Conservation (phyloP, 2,113 vertebrate species). For the Chamaea fasciata region DNA sequence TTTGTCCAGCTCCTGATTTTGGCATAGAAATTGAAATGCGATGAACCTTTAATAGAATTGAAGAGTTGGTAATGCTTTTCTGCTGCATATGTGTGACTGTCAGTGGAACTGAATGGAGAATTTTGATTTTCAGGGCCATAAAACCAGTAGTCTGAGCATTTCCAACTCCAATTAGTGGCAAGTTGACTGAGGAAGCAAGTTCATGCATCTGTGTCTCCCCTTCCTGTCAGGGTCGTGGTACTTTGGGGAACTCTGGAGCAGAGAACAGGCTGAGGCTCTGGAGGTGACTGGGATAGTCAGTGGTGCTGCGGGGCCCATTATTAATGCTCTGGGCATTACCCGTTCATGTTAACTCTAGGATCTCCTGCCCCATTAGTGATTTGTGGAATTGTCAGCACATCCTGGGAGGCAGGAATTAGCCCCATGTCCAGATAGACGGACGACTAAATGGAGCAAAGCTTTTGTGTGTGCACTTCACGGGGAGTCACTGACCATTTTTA, state of each 20-base stretch:
- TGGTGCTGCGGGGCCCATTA: neutral
- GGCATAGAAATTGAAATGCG: neutral
- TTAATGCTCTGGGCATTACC: neutral
- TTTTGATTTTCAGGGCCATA: neutral
- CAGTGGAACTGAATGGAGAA: neutral
- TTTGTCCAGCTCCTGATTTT: neutral
- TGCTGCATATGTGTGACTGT: accelerated
- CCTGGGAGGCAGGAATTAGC: neutral
- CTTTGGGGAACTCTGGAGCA: neutral
- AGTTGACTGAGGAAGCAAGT: neutral
- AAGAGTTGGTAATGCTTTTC: neutral
- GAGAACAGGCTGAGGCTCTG: neutral
- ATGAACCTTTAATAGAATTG: neutral
- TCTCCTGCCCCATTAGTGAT: neutral
- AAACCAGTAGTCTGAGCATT: neutral
- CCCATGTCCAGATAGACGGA: neutral
- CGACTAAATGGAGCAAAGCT: neutral
- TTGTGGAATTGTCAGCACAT: neutral
- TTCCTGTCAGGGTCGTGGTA: neutral
- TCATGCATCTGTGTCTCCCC: neutral
- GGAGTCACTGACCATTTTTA: neutral
- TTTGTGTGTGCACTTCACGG: neutral
- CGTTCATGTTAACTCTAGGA: neutral
- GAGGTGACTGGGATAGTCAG: neutral
- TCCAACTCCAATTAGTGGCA: neutral